A percentile compares a stretch with the other conserved stretches of the same genome.
Conservation (phyloP, 2,888 invertebrate genomes). For the Tetanocera ferruginea region DNA sequence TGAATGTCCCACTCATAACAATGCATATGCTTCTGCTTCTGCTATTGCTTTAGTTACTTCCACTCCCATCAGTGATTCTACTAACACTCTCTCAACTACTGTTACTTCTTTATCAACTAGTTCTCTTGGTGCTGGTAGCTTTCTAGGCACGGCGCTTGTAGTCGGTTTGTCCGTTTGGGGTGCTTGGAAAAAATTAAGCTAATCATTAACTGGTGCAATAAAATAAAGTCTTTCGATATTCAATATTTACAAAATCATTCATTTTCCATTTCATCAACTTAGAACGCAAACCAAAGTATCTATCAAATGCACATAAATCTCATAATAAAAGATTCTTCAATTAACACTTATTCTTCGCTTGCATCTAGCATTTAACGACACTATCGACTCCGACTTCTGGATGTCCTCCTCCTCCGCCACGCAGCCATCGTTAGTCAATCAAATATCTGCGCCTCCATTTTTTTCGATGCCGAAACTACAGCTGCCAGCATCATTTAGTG, state of each 20-base stretch:
- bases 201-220: conserved; percentile 19
- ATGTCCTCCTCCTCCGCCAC: background rate
- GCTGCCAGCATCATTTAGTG: conserved; percentile 56
- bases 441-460: background rate
- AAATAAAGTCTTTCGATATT: background rate
- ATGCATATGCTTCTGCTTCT: conserved; percentile 51
- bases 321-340: background rate
- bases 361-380: conserved; percentile 30
- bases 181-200: conserved; percentile 60
- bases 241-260: no score
- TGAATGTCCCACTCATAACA: conserved; percentile 35
- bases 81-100: conserved; percentile 40
- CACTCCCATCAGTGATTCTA: conserved; percentile 45
- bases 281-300: background rate
- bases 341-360: conserved; percentile 24
- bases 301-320: background rate
- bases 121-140: conserved; percentile 69
- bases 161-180: conserved; percentile 65
- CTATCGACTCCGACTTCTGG: conserved; percentile 8
- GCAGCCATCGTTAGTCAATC: background rate
- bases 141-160: conserved; percentile 63
- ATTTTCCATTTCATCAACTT: no score
- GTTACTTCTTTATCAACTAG: background rate
- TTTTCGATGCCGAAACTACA: conserved; percentile 43
- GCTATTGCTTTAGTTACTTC: conserved; percentile 53